Conservation (phyloP, 2,888 invertebrate genomes). For the Nomada ferruginata region DNA sequence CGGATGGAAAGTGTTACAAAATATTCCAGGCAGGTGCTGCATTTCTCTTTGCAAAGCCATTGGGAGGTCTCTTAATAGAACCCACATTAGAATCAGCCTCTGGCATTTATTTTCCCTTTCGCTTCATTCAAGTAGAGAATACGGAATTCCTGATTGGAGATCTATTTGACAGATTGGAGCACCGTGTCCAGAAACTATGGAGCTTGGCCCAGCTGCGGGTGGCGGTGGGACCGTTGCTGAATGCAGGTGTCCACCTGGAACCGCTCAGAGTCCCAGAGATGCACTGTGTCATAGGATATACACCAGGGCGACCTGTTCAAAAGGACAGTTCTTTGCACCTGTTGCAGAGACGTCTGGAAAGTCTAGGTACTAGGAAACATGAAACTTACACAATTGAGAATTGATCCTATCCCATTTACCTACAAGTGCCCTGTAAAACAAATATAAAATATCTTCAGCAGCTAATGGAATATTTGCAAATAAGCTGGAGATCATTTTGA, state of each 20-base stretch:
- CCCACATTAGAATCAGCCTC: constrained; percentile 8
- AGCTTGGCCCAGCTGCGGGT: constrained; percentile 88
- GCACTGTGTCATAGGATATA: constrained; percentile 91
- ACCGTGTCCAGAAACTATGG: constrained; percentile 94
- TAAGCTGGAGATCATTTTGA: too few relatives aligned
- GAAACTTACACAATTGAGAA: too few relatives aligned
- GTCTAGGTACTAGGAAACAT: constrained; percentile 66
- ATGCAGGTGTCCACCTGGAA: constrained; percentile 93
- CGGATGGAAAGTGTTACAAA: constrained; percentile 93
- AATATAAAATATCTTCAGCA: too few relatives aligned
- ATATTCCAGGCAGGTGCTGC: constrained; percentile 89
- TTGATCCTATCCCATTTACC: too few relatives aligned
- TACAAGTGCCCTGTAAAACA: too few relatives aligned
- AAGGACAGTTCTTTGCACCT: constrained; percentile 91
- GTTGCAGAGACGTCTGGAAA: constrained; percentile 83
- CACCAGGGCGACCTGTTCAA: constrained; percentile 89
- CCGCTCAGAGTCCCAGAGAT: constrained; percentile 89
- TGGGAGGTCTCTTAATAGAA: constrained; percentile 21
- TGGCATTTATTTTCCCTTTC: not conserved
- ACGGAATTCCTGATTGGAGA: not conserved
- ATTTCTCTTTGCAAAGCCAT: constrained; percentile 47
- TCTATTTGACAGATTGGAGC: constrained; percentile 86
- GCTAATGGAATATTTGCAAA: too few relatives aligned
- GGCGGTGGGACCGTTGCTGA: constrained; percentile 88
- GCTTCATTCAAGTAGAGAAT: not conserved